Evolutionary conservation across 1,140 invertebrate species (phyloP).

Genomic region (Adoxophyes honmai): DNA sequence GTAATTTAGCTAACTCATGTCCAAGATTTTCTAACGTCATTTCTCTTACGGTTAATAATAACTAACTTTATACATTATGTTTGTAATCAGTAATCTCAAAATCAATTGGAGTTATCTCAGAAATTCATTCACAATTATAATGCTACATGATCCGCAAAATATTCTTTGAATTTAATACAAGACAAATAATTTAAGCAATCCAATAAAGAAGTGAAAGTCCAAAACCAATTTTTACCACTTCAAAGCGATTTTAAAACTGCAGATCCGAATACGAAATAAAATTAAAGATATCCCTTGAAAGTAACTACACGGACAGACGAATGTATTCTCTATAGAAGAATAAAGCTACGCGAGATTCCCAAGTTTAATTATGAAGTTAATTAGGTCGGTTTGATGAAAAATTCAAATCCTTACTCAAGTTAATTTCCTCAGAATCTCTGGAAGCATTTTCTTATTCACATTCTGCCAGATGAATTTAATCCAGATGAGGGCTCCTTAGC

Average conservation of each 20-base stretch:
- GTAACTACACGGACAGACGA: constrained; percentile 23
- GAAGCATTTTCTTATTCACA: constrained; percentile 50
- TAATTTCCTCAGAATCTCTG: constrained; percentile 54
- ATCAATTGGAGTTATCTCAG: no score
- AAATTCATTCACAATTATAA: no score
- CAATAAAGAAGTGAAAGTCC: background rate
- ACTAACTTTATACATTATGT: no score
- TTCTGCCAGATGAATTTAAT: constrained; percentile 44
- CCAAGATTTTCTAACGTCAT: no score
- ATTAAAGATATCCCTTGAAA: constrained; percentile 7
- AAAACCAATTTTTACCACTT: background rate
- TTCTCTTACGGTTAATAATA: no score
- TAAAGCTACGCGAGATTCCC: constrained; percentile 38
- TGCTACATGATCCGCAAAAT: no score
- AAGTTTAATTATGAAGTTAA: constrained; percentile 68
- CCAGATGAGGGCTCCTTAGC: constrained; percentile 29
- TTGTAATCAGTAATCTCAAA: no score
- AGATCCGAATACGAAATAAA: background rate
- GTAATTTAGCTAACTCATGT: background rate
- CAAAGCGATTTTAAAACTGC: background rate
- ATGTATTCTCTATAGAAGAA: constrained; percentile 34
- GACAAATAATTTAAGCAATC: no score
- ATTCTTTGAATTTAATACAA: no score
- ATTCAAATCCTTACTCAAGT: constrained; percentile 61
- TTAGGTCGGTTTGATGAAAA: constrained; percentile 65